A percentile compares a stretch with the other conserved stretches of the same genome.
These are phyloP conservation scores for Smutsia temminckii DNA, from an alignment of 2,797 vertebrate species.

Conservation along the genomic window DNA sequence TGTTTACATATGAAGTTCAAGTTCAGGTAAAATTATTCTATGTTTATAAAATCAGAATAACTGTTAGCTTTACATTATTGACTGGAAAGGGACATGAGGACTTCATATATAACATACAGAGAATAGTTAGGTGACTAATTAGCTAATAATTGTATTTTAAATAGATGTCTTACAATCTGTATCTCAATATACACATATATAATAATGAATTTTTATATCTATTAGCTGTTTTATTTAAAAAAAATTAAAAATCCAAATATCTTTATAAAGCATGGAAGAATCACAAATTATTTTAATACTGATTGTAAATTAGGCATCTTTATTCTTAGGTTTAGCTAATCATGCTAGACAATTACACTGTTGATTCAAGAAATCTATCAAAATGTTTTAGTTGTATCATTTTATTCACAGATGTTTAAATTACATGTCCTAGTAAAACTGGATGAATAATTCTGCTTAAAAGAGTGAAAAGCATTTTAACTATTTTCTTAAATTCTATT, in stretches of 20 bases:
- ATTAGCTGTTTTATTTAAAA: conserved; percentile 66
- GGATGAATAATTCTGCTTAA: neutral
- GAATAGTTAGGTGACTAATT: neutral
- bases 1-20: neutral
- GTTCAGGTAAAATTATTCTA: neutral
- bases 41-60: neutral
- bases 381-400: neutral
- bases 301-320: neutral
- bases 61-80: neutral
- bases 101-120: neutral
- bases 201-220: conserved; percentile 52
- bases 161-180: conserved; percentile 64
- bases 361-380: neutral
- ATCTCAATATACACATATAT: conserved; percentile 63
- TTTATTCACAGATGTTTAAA: neutral
- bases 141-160: conserved; percentile 46
- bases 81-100: neutral
- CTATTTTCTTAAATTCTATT: neutral
- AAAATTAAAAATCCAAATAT: conserved; percentile 23
- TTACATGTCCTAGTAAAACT: neutral
- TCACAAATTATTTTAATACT: conserved; percentile 42
- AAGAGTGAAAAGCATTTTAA: neutral
- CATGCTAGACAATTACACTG: neutral
- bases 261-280: conserved; percentile 45
- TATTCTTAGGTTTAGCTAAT: neutral